Evolutionary conservation across 2,888 invertebrate genomes (phyloP).

Genomic region (Diplolepis rosae): DNA sequence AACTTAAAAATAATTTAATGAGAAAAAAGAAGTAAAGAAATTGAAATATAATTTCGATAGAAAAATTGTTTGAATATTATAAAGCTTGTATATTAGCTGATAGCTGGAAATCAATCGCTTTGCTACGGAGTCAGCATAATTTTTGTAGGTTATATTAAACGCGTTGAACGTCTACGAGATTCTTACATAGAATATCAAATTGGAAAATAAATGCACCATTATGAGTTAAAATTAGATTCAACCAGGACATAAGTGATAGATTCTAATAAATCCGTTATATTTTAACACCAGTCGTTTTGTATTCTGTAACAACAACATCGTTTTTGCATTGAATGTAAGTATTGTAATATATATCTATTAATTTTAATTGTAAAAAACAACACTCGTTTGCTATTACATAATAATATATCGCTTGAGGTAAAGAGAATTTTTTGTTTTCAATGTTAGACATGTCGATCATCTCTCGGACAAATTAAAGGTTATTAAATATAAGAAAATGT

Average conservation of each 20-base stretch:
- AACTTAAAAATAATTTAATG: slow-evolving; percentile 33
- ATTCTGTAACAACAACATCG: slow-evolving; percentile 50
- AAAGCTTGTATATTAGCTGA: slow-evolving; percentile 62
- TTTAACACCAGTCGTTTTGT: slow-evolving; percentile 58
- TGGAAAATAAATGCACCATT: slow-evolving; percentile 45
- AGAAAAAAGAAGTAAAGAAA: slow-evolving; percentile 22
- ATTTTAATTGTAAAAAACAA: slow-evolving; percentile 53
- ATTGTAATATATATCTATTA: slow-evolving; percentile 56
- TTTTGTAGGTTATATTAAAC: slow-evolving; percentile 46
- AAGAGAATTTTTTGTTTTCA: not conserved
- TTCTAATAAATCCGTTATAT: slow-evolving; percentile 47
- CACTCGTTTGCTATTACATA: slow-evolving; percentile 48
- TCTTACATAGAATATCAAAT: slow-evolving; percentile 34
- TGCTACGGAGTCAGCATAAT: slow-evolving; percentile 51
- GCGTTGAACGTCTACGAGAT: slow-evolving; percentile 37
- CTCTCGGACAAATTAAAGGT: not conserved
- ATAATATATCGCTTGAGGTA: slow-evolving; percentile 33
- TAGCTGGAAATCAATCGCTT: slow-evolving; percentile 57
- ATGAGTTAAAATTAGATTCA: slow-evolving; percentile 43
- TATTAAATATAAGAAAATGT: not conserved
- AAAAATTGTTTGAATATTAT: slow-evolving; percentile 42
- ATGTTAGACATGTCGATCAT: not conserved
- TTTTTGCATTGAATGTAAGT: slow-evolving; percentile 54
- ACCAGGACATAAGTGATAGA: slow-evolving; percentile 39
- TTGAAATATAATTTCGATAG: slow-evolving; percentile 1